A percentile compares a stretch with the other conserved stretches of the same genome.
Conservation (phyloP, 2,888 invertebrate species). For the Cryptocheilus praepositus region DNA sequence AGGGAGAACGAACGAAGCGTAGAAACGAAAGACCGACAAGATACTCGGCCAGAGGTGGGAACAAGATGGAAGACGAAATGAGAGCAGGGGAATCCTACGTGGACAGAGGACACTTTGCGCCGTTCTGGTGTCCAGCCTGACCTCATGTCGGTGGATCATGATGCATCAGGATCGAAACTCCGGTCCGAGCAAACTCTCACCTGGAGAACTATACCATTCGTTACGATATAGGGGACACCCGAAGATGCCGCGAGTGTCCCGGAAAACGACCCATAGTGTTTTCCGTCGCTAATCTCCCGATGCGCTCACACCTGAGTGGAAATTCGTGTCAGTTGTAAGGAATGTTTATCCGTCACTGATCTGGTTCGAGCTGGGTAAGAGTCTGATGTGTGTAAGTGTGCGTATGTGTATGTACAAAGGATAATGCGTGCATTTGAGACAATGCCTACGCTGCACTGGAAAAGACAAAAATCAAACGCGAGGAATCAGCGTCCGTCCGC, state of each 20-base stretch:
- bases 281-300: constrained; percentile 11
- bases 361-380: too few species aligned
- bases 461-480: too few species aligned
- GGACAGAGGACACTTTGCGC: constrained; percentile 26
- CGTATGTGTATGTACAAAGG: too few species aligned
- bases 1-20: neutral
- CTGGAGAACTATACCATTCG: constrained; percentile 21
- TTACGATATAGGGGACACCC: constrained; percentile 18
- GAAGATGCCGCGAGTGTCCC: constrained; percentile 1
- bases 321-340: neutral
- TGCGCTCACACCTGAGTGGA: neutral
- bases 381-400: too few species aligned
- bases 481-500: too few species aligned
- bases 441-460: too few species aligned
- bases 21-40: constrained; percentile 1
- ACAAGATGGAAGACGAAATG: constrained; percentile 15
- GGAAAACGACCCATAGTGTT: constrained; percentile 3
- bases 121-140: constrained; percentile 22
- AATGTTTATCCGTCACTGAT: too few species aligned
- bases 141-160: constrained; percentile 10
- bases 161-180: constrained; percentile 28
- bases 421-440: too few species aligned
- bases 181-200: constrained; percentile 28
- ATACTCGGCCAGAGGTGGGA: constrained; percentile 1
- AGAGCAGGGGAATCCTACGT: constrained; percentile 18